These are phyloP conservation scores for Caenorhabditis angaria DNA, from an alignment of 2,888 invertebrate species.

Conservation along the genomic window DNA sequence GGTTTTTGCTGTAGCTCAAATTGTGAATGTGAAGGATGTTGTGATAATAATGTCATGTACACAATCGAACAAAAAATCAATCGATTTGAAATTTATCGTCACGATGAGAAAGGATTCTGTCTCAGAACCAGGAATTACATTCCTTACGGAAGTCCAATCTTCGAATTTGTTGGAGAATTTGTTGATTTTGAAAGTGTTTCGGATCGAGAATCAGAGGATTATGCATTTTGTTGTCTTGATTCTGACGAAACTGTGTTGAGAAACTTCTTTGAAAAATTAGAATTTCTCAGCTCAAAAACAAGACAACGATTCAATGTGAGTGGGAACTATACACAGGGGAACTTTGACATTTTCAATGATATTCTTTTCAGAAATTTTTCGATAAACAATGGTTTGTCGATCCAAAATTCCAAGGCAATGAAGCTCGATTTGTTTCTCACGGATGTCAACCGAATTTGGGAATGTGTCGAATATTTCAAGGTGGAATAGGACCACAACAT, in stretches of 20 bases:
- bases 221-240: background rate
- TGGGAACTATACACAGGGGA: too few species aligned
- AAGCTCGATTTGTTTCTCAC: constrained; percentile 13
- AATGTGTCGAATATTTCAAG: constrained; percentile 13
- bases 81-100: constrained; percentile 13
- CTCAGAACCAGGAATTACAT: constrained; percentile 4
- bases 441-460: constrained; percentile 13
- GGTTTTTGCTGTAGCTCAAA: background rate
- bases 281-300: too few species aligned
- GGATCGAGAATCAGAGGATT: background rate
- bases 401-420: constrained; percentile 20
- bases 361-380: constrained; percentile 11
- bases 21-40: constrained; percentile 20
- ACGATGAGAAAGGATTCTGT: constrained; percentile 11
- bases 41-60: constrained; percentile 14
- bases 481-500: constrained; percentile 21
- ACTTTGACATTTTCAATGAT: too few species aligned
- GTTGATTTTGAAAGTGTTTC: background rate
- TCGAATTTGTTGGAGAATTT: constrained; percentile 20
- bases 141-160: constrained; percentile 8
- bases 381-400: background rate
- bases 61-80: constrained; percentile 3
- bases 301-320: background rate
- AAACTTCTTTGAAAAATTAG: too few species aligned
- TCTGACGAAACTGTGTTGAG: background rate